phyloP scores from a whole-genome alignment of 1,140 invertebrate species.

The Epicauta chinensis region DNA sequence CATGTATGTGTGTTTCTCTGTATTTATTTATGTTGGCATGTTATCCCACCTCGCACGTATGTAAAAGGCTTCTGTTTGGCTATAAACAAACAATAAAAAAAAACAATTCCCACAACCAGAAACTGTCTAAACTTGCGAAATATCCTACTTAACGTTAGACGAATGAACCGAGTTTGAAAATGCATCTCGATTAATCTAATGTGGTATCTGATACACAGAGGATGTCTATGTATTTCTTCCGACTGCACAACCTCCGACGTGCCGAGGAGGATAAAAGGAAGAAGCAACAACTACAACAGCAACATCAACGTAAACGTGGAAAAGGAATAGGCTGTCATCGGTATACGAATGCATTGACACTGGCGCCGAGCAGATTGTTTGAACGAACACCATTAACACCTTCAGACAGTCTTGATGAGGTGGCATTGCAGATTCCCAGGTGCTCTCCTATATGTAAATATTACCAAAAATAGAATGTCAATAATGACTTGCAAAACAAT shows the following conservation, averaged over 20 bases:
- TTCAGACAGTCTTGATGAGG: conserved; percentile 82
- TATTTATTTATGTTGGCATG: no score
- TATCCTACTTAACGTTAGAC: no score
- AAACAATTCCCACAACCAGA: no score
- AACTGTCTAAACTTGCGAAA: no score
- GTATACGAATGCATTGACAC: conserved; percentile 48
- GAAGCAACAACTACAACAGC: conserved; percentile 47
- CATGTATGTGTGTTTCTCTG: no score
- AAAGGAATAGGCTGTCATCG: conserved; percentile 33
- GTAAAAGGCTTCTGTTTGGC: no score
- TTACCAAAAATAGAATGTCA: no score
- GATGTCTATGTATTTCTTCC: conserved; percentile 95
- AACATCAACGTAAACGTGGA: conserved; percentile 43
- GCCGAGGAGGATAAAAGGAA: conserved; percentile 60
- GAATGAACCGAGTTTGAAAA: no score
- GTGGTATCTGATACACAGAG: conserved; percentile 32
- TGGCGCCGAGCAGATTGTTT: conserved; percentile 72
- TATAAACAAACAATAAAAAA: no score
- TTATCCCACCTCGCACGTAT: no score
- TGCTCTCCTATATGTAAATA: conserved; percentile 45
- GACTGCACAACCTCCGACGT: conserved; percentile 80
- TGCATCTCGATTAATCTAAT: no score
- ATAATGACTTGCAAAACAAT: no score
- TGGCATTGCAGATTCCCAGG: conserved; percentile 88
- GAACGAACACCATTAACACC: conserved; percentile 76